Base-by-base conservation (phyloP, 2,888 invertebrate genomes). In the Sceliomorpha sp. region DNA sequence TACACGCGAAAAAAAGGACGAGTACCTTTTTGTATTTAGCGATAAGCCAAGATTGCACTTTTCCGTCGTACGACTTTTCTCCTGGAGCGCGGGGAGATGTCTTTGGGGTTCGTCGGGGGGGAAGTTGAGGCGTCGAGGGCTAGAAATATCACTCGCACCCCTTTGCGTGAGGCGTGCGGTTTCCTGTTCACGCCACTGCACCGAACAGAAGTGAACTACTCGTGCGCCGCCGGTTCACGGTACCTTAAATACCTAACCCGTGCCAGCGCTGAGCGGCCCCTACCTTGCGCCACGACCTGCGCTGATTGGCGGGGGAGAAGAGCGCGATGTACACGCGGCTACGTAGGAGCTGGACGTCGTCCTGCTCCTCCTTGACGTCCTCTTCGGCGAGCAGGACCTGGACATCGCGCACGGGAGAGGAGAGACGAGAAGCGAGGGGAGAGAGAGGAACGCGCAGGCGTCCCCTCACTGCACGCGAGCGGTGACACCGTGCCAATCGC, bases 191-290 rank as follows among this genome's bases (percentile, higher is more conserved):
- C 85, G 82, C 82, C 82, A 82, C 71, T 59, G 84, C 88, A 86
- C 87, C 89, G 89, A 89, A 89, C 90, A 90, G 90, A 89, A 90
- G 89, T 90, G 89, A 90, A 91, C 91, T 91, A 91, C 90, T 91
- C 90, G 89, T 90, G 90, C 89, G 89, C 89, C 89, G 90, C 89
- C 89, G 88, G 87, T 89, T 89, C 89, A 88, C 89, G 89, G 89
- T 89, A 90, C 89, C 90, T 91, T 91, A 91, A 91, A 91, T 91
- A 91, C 89, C 72, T 72, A 69, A 84, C 81, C 86, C 87, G 89
- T 89, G 91, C 90, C 91, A 91, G 80, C 81, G 77, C 76, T 72
- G 56, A 67, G 69, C 90, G 91, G 90, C 90, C 89, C 89, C 89
- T 84, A 84, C 87, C 85, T 85, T 89, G 90, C 91, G 91, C 91